Conservation (phyloP, 2,797 vertebrate species). For the Coreius guichenoti region DNA sequence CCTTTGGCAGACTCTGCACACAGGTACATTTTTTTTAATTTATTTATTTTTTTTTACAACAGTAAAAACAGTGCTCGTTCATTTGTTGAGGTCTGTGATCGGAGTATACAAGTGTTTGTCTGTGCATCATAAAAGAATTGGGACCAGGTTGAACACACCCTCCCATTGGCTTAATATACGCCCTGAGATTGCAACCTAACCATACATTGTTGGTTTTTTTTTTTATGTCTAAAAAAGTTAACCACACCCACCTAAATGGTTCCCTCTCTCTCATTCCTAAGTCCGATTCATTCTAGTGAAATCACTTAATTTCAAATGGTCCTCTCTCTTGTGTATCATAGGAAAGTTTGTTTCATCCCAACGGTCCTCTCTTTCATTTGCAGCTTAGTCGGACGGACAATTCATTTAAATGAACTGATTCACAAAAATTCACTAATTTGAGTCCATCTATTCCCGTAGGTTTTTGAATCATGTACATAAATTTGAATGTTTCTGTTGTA, state of each 20-base stretch:
- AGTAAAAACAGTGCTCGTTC: slow-evolving; percentile 10
- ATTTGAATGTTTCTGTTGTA: not conserved
- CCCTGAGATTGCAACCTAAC: no score
- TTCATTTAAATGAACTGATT: not conserved
- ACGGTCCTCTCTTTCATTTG: not conserved
- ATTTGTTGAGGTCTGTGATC: slow-evolving; percentile 1
- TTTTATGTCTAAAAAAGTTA: no score
- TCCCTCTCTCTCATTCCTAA: no score
- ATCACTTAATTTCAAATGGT: not conserved
- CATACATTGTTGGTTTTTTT: no score
- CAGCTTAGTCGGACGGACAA: not conserved
- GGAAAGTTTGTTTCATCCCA: not conserved
- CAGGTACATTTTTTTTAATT: not conserved
- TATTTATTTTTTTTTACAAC: not conserved
- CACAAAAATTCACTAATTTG: not conserved
- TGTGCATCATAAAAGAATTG: not conserved
- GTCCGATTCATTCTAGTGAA: not conserved
- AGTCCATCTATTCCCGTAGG: not conserved
- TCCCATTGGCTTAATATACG: no score
- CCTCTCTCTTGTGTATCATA: not conserved
- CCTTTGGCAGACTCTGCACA: slow-evolving; percentile 2
- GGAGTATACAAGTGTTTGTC: not conserved
- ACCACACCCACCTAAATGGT: not conserved
- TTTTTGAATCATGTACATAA: not conserved
- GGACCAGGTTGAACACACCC: no score